Evolutionary conservation across 2,113 vertebrate genomes (phyloP), one percentile per base, ranked within the genome.

Genomic region (Tenrec ecaudatus): DNA sequence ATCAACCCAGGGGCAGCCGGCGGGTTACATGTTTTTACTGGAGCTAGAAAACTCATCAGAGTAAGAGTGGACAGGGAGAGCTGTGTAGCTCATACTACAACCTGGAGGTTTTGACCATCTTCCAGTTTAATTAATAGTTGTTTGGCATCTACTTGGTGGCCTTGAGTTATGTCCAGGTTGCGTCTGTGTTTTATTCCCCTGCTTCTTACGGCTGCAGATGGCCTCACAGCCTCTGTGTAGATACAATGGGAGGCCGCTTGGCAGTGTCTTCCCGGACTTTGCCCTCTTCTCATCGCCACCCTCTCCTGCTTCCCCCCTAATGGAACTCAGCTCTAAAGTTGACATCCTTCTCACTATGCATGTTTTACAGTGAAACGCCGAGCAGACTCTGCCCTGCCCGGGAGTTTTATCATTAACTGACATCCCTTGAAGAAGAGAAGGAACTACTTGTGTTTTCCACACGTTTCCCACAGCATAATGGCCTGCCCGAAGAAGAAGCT

Each of bases 401-500:
- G 27, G 27, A n/a, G 96, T 84, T 95, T 92, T 91, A 64, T 88
- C 88, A 89, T 95, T 92, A 88, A 64, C 80, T 33, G 25, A 53
- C 82, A 85, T 62, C 88, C 36, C 89, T 60, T 33, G 16, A 94
- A 91, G 90, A 68, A 83, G 58, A 12, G 57, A 20, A 38, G 2
- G 33, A 94, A 87, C 82, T 62, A 0, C 0, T 15, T 89, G 15
- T 92, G 80, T 62, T 62, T 95, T 82, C 53, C 57, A 77, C 43
- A 75, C 62, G 66, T 31, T 9, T 76, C 47, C 43, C 53, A 81
- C 86, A 96, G 96, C 57, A 88, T 94, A 6, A 98, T 98, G 98
- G 95, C 95, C 69, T 82, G 93, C 6, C 3, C 47, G 1, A 97
- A 94, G 31, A 97, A 97, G 95, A 99, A 97, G 75, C 94, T 99